Evolutionary conservation across 1,140 invertebrate genomes (phyloP).

Genomic region (Drosophila cardini): DNA sequence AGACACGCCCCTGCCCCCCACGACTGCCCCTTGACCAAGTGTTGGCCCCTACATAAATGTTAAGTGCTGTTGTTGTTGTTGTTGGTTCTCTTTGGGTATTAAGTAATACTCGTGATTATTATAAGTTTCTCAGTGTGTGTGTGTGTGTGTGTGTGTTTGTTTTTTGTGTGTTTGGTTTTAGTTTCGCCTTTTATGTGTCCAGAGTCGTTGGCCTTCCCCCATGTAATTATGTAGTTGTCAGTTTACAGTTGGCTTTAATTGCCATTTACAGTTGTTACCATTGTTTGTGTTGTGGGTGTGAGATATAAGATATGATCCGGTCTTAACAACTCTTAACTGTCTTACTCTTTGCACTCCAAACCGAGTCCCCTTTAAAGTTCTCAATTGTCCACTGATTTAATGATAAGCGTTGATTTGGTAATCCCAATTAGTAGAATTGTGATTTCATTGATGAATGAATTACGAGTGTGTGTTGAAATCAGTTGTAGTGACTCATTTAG

Average conservation of each 20-base stretch:
- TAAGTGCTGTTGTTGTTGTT: slow-evolving; percentile 19
- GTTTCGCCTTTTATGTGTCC: slow-evolving; percentile 33
- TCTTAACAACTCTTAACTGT: slow-evolving; percentile 4
- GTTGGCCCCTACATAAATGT: background rate
- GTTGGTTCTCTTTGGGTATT: slow-evolving; percentile 31
- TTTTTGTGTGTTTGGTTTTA: slow-evolving; percentile 6
- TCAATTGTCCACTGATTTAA: slow-evolving; percentile 20
- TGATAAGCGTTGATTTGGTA: slow-evolving; percentile 2
- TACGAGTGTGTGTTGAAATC: background rate
- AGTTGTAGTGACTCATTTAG: too few species aligned
- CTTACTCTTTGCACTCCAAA: slow-evolving; percentile 5
- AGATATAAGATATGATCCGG: slow-evolving; percentile 40
- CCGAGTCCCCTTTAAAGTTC: slow-evolving; percentile 11
- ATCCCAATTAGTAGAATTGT: slow-evolving; percentile 9
- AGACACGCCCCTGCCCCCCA: background rate
- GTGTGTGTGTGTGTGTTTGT: background rate
- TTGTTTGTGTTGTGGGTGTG: slow-evolving; percentile 54
- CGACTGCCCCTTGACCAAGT: slow-evolving; percentile 13
- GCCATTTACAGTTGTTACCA: slow-evolving; percentile 45
- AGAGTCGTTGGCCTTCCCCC: slow-evolving; percentile 39
- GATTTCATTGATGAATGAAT: slow-evolving; percentile 1
- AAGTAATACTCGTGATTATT: slow-evolving; percentile 54
- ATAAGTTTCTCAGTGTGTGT: slow-evolving; percentile 10
- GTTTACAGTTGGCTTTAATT: slow-evolving; percentile 43
- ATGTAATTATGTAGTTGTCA: slow-evolving; percentile 50